A percentile compares a stretch with the other conserved stretches of the same genome.
Conservation (phyloP, 2,113 vertebrate genomes). For the Chunga burmeisteri region DNA sequence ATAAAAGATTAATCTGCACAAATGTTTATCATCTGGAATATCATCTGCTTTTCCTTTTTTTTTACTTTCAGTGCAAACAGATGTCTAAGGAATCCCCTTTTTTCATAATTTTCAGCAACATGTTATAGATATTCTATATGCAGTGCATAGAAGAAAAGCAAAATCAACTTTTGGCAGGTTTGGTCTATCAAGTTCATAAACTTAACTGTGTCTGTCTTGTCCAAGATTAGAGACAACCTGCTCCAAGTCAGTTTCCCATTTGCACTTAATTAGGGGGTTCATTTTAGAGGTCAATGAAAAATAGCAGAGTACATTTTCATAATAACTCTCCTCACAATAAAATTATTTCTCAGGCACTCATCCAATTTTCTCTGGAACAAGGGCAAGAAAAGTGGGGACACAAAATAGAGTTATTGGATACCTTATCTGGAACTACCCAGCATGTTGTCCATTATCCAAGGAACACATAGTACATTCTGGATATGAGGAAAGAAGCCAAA, state of each 20-base stretch:
- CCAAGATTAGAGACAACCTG: slow-evolving; percentile 75
- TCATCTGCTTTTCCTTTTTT: slow-evolving; percentile 1
- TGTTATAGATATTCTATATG: slow-evolving; percentile 66
- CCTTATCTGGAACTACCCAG: slow-evolving; percentile 77
- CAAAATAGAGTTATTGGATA: slow-evolving; percentile 74
- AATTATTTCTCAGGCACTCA: slow-evolving; percentile 74
- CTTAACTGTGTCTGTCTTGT: slow-evolving; percentile 73
- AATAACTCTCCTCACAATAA: slow-evolving; percentile 78
- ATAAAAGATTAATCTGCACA: slow-evolving; percentile 64
- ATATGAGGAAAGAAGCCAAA: slow-evolving; percentile 65
- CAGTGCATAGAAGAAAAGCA: slow-evolving; percentile 66
- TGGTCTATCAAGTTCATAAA: slow-evolving; percentile 78
- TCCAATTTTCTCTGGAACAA: slow-evolving; percentile 77
- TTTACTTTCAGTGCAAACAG: slow-evolving; percentile 64
- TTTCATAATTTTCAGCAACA: slow-evolving; percentile 56
- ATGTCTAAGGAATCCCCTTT: slow-evolving; percentile 71
- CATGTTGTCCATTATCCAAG: slow-evolving; percentile 71
- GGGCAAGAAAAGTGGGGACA: slow-evolving; percentile 72
- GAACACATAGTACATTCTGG: slow-evolving; percentile 79
- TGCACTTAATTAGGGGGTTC: slow-evolving; percentile 82
- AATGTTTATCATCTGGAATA: slow-evolving; percentile 45
- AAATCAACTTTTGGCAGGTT: slow-evolving; percentile 72
- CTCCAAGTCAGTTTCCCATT: slow-evolving; percentile 80
- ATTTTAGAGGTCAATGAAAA: slow-evolving; percentile 77
- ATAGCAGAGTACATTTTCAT: slow-evolving; percentile 72